These are phyloP conservation scores for Chalcosyrphus nemorum DNA, from an alignment of 2,888 invertebrate species.

Conservation along the genomic window DNA sequence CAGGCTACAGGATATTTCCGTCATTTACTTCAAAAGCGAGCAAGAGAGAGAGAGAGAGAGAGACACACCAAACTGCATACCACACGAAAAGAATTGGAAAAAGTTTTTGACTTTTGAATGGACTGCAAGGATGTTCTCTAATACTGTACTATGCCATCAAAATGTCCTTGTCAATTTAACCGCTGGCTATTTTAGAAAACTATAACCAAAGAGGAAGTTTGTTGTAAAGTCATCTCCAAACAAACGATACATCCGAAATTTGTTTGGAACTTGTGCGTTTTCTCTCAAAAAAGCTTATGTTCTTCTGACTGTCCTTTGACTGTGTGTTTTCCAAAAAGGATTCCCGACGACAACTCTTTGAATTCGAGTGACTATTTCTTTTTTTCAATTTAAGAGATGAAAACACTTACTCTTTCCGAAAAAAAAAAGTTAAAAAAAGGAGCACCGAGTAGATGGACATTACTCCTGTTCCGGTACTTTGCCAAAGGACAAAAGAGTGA, in stretches of 20 bases:
- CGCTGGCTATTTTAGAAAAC: slow-evolving; percentile 63
- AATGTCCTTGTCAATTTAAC: slow-evolving; percentile 71
- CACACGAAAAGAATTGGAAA: slow-evolving; percentile 66
- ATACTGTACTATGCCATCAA: slow-evolving; percentile 52
- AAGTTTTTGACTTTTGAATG: slow-evolving; percentile 68
- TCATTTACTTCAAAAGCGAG: slow-evolving; percentile 72
- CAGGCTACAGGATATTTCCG: slow-evolving; percentile 56
- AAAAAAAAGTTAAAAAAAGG: background rate
- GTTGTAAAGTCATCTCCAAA: slow-evolving; percentile 64
- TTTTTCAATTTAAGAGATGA: slow-evolving; percentile 64
- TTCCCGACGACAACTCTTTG: slow-evolving; percentile 39
- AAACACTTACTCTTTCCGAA: slow-evolving; percentile 51
- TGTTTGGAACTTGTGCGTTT: slow-evolving; percentile 54
- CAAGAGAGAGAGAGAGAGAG: too few relatives aligned
- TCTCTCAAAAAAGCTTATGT: slow-evolving; percentile 13
- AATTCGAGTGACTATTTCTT: slow-evolving; percentile 47
- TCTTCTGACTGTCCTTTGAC: slow-evolving; percentile 47
- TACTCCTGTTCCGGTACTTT: slow-evolving; percentile 31
- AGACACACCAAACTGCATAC: slow-evolving; percentile 54
- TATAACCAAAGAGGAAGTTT: slow-evolving; percentile 68
- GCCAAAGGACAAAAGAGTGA: slow-evolving; percentile 14
- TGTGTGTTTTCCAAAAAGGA: slow-evolving; percentile 27
- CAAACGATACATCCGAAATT: slow-evolving; percentile 44
- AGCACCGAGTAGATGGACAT: slow-evolving; percentile 21
- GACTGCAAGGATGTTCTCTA: slow-evolving; percentile 27